Percentiles rank a stretch among this genome's conserved stretches.
phyloP scores from a whole-genome alignment of 2,113 vertebrate genomes.

The Lampris megalopsis region DNA sequence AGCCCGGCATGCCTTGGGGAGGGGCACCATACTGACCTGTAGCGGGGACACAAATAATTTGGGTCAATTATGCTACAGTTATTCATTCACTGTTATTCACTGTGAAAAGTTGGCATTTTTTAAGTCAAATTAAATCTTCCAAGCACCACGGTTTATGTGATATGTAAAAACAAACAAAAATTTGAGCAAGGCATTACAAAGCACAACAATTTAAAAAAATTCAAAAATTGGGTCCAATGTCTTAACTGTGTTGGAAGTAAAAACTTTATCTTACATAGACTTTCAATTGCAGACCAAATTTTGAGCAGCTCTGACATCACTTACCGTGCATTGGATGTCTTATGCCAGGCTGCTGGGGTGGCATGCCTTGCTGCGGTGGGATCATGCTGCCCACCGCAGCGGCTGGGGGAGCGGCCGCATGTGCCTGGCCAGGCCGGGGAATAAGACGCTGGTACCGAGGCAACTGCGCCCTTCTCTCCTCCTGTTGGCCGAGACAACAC shows the following conservation, averaged over 20 bases:
- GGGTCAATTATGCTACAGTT: neutral
- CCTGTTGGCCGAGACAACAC: conserved; percentile 79
- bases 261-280: too few relatives aligned
- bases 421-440: conserved; percentile 90
- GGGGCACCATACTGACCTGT: conserved; percentile 96
- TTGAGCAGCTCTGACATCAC: neutral
- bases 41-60: conserved; percentile 11
- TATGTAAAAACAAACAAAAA: too few relatives aligned
- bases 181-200: neutral
- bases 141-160: too few relatives aligned
- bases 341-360: conserved; percentile 91
- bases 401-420: conserved; percentile 88
- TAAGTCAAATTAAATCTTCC: too few relatives aligned
- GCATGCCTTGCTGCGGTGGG: conserved; percentile 88
- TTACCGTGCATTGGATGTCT: conserved; percentile 90
- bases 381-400: conserved; percentile 93
- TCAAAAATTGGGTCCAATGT: neutral
- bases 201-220: neutral
- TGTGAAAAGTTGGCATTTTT: too few relatives aligned
- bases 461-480: conserved; percentile 95
- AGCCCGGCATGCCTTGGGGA: conserved; percentile 96
- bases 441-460: conserved; percentile 95
- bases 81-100: too few relatives aligned
- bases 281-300: neutral
- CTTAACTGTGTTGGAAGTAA: neutral